Conservation (phyloP, 2,797 vertebrate species). For the Eutrigla gurnardus region DNA sequence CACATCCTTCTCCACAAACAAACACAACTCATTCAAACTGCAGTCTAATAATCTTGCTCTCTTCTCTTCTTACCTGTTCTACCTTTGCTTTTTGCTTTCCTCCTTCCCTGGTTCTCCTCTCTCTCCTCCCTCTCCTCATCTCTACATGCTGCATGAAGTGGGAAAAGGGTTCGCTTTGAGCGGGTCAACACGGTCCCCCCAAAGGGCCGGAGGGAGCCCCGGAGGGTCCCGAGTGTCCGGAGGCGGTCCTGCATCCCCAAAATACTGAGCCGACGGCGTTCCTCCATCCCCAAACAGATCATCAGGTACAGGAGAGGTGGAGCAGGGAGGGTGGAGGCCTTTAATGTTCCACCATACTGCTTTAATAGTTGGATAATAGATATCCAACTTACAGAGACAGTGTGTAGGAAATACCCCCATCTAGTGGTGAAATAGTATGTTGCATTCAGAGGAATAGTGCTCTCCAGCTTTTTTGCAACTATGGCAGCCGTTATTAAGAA, state of each 20-base stretch:
- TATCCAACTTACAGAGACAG: no score
- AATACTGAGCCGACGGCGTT: slow-evolving; percentile 79
- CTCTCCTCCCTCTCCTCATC: not conserved
- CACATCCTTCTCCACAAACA: slow-evolving; percentile 8
- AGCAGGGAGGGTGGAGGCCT: slow-evolving; percentile 2
- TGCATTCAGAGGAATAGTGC: no score
- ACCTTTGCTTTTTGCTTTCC: no score
- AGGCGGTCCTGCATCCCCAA: slow-evolving; percentile 92
- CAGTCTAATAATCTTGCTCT: slow-evolving; percentile 44
- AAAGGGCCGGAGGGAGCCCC: slow-evolving; percentile 86
- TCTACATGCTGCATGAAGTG: slow-evolving; percentile 69
- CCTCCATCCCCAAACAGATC: slow-evolving; percentile 86
- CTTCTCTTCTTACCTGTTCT: no score
- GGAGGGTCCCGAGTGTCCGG: slow-evolving; percentile 80
- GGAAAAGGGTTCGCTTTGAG: slow-evolving; percentile 92
- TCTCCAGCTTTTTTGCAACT: no score
- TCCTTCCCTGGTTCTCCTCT: no score
- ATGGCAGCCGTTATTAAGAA: no score
- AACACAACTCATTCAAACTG: slow-evolving; percentile 33
- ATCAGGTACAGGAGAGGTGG: slow-evolving; percentile 88
- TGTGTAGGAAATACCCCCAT: no score
- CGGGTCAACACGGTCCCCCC: slow-evolving; percentile 92
- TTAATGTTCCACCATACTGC: no score
- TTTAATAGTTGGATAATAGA: no score
- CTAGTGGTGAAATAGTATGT: no score